A percentile compares a stretch with the other conserved stretches of the same genome.
These are phyloP conservation scores for Eugnorisma glareosa DNA, from an alignment of 2,888 invertebrate genomes.

Conservation along the genomic window DNA sequence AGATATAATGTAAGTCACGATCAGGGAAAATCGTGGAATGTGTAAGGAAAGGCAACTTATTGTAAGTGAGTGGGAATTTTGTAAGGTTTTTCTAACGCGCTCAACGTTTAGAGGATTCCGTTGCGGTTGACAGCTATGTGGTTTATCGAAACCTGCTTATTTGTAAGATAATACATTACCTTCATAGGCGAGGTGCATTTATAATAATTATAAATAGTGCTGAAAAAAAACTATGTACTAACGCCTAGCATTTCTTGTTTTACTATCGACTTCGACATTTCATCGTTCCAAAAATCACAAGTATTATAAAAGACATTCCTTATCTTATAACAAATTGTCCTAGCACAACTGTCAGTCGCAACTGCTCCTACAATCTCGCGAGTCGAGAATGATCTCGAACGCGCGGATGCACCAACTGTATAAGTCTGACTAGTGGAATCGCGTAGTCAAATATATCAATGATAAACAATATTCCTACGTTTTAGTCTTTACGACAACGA, in stretches of 20 bases:
- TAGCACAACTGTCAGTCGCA: conserved; percentile 20
- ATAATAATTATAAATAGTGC: neutral
- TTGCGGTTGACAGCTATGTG: conserved; percentile 45
- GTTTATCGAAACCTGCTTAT: neutral
- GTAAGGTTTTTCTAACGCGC: conserved; percentile 76
- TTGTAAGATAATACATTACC: neutral
- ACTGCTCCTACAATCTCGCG: conserved; percentile 7
- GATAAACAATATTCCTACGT: conserved; percentile 66
- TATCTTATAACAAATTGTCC: conserved; percentile 3
- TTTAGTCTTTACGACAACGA: conserved; percentile 82
- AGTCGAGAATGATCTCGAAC: conserved; percentile 3
- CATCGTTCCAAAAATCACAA: conserved; percentile 27
- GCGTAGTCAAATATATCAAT: conserved; percentile 72
- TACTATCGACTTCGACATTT: conserved; percentile 8
- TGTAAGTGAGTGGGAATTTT: conserved; percentile 72
- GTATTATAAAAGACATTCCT: conserved; percentile 56
- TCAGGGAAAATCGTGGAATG: conserved; percentile 79
- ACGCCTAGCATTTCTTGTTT: neutral
- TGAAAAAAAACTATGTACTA: neutral
- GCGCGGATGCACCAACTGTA: conserved; percentile 56
- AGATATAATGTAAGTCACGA: conserved; percentile 85
- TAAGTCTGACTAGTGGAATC: conserved; percentile 81
- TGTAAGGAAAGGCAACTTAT: conserved; percentile 44
- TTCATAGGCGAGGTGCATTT: neutral
- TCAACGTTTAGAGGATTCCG: conserved; percentile 54